Percentiles rank a stretch among this genome's conserved stretches.
Evolutionary conservation across 2,113 vertebrate species (phyloP).

Genomic region (Tragelaphus buxtoni): DNA sequence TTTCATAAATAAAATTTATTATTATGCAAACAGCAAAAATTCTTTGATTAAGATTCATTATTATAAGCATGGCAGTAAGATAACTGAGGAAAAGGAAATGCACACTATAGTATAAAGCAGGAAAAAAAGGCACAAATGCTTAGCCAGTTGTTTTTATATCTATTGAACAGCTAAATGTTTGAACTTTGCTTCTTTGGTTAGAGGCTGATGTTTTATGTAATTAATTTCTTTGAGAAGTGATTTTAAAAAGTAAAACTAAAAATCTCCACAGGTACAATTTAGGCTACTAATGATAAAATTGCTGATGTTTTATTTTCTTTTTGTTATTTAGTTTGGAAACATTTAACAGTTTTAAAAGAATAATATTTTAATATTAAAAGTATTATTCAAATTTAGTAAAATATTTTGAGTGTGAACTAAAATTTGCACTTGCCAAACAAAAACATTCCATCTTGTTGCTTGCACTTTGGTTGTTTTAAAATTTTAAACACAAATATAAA

Average conservation of each 20-base stretch:
- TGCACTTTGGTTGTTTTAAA: background rate
- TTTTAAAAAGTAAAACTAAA: background rate
- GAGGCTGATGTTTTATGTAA: background rate
- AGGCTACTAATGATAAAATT: background rate
- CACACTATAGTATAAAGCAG: background rate
- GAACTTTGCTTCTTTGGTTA: background rate
- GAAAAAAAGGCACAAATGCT: background rate
- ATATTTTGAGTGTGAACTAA: background rate
- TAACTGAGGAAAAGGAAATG: background rate
- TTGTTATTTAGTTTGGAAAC: constrained; percentile 21
- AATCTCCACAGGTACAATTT: background rate
- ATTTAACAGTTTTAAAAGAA: background rate
- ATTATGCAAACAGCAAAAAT: background rate
- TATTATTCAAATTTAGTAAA: constrained; percentile 13
- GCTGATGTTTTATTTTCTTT: background rate
- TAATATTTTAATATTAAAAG: background rate
- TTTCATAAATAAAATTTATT: background rate
- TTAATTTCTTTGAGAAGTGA: background rate
- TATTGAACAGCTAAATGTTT: background rate
- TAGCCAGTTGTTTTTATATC: background rate
- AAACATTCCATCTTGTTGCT: background rate
- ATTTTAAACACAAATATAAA: background rate
- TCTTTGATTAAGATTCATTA: background rate
- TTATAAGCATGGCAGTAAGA: background rate
- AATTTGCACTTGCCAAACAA: background rate